phyloP scores from a whole-genome alignment of 2,113 vertebrate genomes.

The Tapirus terrestris region DNA sequence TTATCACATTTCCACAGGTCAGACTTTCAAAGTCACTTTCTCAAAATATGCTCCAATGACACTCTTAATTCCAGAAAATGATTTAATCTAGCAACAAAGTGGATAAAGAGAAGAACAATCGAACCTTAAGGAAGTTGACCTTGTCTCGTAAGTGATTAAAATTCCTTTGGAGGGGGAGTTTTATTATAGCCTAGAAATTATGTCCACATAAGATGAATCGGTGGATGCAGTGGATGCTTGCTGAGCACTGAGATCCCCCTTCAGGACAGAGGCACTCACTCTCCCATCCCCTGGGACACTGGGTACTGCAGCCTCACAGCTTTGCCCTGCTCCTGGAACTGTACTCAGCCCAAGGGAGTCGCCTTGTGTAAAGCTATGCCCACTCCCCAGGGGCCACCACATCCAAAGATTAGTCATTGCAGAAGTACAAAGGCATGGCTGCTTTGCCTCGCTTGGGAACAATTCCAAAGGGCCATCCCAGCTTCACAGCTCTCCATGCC shows the following conservation, averaged over 20 bases:
- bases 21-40: constrained; percentile 73
- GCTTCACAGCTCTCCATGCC: not conserved
- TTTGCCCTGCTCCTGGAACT: not conserved
- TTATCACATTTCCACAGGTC: constrained; percentile 75
- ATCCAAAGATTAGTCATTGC: not conserved
- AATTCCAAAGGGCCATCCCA: not conserved
- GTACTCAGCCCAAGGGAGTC: not conserved
- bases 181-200: constrained; percentile 38
- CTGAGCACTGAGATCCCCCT: not conserved
- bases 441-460: not conserved
- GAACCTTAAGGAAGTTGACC: constrained; percentile 44
- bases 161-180: constrained; percentile 42
- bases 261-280: not conserved
- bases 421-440: not conserved
- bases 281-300: not conserved
- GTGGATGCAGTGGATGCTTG: not conserved
- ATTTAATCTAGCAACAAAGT: constrained; percentile 73
- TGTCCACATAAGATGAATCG: not conserved
- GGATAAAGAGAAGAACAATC: constrained; percentile 61
- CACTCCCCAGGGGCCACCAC: not conserved
- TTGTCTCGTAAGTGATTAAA: constrained; percentile 71
- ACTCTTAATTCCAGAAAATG: constrained; percentile 79
- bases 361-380: not conserved
- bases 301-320: not conserved
- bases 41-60: constrained; percentile 76